A percentile compares a stretch with the other conserved stretches of the same genome.
phyloP scores from a whole-genome alignment of 2,113 vertebrate genomes.

The Ia io region DNA sequence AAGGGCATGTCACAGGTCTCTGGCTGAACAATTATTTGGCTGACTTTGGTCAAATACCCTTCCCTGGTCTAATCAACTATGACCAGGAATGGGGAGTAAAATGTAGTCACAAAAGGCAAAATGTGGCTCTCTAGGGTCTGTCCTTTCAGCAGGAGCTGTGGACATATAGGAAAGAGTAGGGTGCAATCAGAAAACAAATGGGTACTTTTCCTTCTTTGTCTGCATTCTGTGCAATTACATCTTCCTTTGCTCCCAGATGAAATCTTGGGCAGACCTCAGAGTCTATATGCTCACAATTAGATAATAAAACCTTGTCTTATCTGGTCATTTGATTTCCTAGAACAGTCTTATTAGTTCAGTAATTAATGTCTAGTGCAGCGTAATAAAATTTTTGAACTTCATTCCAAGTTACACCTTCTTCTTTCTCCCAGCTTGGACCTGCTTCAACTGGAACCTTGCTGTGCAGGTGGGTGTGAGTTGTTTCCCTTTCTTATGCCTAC shows the following conservation, averaged over 20 bases:
- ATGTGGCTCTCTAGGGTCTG: background rate
- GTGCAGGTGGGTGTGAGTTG: background rate
- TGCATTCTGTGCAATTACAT: background rate
- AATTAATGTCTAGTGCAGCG: background rate
- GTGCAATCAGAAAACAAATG: background rate
- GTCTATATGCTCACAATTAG: background rate
- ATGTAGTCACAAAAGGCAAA: background rate
- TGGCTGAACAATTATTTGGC: background rate
- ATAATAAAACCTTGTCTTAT: slow-evolving; percentile 28
- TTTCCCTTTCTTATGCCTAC: background rate
- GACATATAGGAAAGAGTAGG: background rate
- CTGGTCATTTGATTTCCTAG: background rate
- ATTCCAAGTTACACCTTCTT: slow-evolving; percentile 33
- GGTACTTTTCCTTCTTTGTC: background rate
- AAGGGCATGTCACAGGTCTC: background rate
- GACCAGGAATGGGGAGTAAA: background rate
- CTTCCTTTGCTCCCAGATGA: background rate
- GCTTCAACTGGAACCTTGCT: slow-evolving; percentile 22
- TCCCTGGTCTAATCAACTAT: background rate
- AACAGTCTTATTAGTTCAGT: slow-evolving; percentile 28
- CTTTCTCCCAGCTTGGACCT: background rate
- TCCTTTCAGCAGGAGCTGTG: background rate
- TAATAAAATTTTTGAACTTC: slow-evolving; percentile 39
- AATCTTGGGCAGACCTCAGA: background rate
- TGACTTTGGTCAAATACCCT: background rate